Evolutionary conservation across 1,140 invertebrate genomes (phyloP), one percentile per base, ranked within the genome.

Genomic region (Akabosia matsudoensis): DNA sequence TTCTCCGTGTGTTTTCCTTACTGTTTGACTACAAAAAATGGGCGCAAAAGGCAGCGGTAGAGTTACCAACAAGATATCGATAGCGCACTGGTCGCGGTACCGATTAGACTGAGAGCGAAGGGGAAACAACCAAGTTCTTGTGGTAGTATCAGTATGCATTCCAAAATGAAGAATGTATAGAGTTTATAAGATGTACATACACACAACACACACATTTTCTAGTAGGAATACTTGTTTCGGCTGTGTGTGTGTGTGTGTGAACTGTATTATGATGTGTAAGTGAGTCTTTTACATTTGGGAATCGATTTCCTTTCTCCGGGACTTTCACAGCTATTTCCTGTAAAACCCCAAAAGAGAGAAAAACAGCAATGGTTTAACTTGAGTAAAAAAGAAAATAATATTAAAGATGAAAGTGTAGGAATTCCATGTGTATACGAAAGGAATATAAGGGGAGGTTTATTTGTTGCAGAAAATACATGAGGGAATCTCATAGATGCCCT

Each of bases 251-350:
- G n/a, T n/a, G n/a, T n/a, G 37, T 45, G 37, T 45, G 18, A 10
- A 45, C 18, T 45, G 37, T 45, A 45, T 22, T 13, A 24, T 56
- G 10, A 24, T 56, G 54, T 56, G 54, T 56, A 56, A 56, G 54
- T 56, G 54, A 24, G 54, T 56, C 54, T 56, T 56, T 56, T 56
- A 56, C 54, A 56, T 56, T 56, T 56, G 54, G 54, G 54, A 56
- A 56, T 56, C 54, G 54, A 56, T 56, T 56, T 56, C 54, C 54
- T 56, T 56, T 56, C 54, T 56, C 54, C 54, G 54, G 54, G 54
- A 56, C 54, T 56, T 56, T 56, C 54, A 56, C 54, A 56, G 54
- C 54, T 22, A 56, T 56, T 56, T 56, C 54, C 54, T 56, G 54
- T n/a, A 56, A 56, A 45, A 56, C 54, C 22, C 54, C 7, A n/a